Conservation (phyloP, 1,140 invertebrate species). For the Hestina assimilis region DNA sequence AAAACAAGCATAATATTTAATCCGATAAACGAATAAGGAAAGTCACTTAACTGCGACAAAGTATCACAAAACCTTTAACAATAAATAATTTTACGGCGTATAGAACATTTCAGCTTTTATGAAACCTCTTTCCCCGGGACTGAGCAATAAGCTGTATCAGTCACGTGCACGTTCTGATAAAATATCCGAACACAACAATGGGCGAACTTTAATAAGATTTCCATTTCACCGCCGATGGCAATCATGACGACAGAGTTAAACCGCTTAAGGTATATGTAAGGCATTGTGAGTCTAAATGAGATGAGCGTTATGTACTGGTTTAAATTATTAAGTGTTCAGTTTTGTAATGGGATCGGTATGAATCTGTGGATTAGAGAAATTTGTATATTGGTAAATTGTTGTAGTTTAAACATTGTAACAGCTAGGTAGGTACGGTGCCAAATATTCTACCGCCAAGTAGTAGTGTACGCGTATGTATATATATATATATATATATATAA, state of each 20-base stretch:
- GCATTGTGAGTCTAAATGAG: neutral
- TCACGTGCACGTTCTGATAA: slow-evolving; percentile 11
- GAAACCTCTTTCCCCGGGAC: neutral
- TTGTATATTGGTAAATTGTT: no score
- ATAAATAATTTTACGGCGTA: neutral
- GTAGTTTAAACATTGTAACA: no score
- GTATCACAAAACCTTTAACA: neutral
- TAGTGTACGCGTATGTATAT: no score
- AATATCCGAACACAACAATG: slow-evolving; percentile 13
- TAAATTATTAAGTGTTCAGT: neutral
- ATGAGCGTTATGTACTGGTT: neutral
- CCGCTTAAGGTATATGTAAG: slow-evolving; percentile 16
- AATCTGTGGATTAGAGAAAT: no score
- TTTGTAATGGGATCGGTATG: neutral
- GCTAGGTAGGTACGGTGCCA: no score
- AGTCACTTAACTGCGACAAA: neutral
- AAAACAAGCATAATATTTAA: neutral
- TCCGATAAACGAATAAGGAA: no score
- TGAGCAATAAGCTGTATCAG: slow-evolving; percentile 17
- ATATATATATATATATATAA: no score
- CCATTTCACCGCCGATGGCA: slow-evolving; percentile 14
- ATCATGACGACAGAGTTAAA: slow-evolving; percentile 10
- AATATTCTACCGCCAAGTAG: no score
- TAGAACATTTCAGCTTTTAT: neutral
- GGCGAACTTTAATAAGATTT: slow-evolving; percentile 20